Percentiles rank a stretch among this genome's conserved stretches.
phyloP scores from a whole-genome alignment of 2,797 vertebrate genomes.

The Coracias cyanogaster region DNA sequence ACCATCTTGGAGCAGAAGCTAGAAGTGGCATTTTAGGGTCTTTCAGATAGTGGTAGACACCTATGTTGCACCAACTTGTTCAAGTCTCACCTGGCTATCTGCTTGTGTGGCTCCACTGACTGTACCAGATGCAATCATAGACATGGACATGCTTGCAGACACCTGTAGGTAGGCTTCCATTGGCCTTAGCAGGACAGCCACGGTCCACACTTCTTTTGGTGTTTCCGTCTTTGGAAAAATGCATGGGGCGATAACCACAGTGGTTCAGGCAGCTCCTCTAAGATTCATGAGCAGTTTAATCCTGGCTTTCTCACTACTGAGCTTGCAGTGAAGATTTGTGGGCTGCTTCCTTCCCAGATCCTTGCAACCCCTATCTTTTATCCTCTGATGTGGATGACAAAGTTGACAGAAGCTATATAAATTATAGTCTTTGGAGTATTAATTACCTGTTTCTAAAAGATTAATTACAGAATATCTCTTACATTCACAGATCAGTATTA shows the following conservation, averaged over 20 bases:
- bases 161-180: background rate
- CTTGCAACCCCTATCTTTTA: conserved; percentile 1
- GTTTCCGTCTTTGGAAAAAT: background rate
- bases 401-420: conserved; percentile 42
- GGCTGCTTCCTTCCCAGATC: background rate
- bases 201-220: background rate
- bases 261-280: background rate
- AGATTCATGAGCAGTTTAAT: background rate
- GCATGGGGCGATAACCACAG: background rate
- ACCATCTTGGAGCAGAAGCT: background rate
- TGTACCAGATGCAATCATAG: background rate
- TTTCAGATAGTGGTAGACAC: background rate
- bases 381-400: conserved; percentile 35
- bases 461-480: conserved; percentile 43
- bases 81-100: background rate
- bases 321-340: conserved; percentile 14
- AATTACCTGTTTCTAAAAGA: conserved; percentile 40
- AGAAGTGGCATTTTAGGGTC: background rate
- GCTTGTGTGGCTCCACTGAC: background rate
- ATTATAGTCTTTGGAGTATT: conserved; percentile 41
- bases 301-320: conserved; percentile 1
- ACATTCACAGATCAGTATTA: background rate
- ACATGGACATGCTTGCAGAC: background rate
- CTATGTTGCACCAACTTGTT: rapidly evolving
- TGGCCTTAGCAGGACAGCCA: background rate